These are phyloP conservation scores for Eulithis prunata DNA, from an alignment of 2,888 invertebrate genomes.

Conservation along the genomic window DNA sequence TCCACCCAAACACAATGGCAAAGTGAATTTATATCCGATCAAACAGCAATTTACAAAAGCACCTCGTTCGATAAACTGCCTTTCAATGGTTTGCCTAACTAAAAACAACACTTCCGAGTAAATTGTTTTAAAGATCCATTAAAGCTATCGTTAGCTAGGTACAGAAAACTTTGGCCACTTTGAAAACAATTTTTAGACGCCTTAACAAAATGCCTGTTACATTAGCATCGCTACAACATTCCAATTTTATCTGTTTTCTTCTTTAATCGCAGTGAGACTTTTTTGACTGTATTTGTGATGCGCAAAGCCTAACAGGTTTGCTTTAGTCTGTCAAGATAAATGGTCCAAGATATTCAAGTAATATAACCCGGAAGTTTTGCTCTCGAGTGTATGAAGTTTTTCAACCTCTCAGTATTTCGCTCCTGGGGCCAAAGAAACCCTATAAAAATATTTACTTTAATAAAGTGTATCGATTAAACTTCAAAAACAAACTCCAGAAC, in stretches of 20 bases:
- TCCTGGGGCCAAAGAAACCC: conserved; percentile 18
- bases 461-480: conserved; percentile 27
- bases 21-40: conserved; percentile 34
- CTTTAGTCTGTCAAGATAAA: conserved; percentile 29
- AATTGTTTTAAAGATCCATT: conserved; percentile 38
- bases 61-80: conserved; percentile 34
- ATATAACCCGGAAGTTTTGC: no score
- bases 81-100: conserved; percentile 27
- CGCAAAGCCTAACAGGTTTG: conserved; percentile 28
- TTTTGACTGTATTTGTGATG: conserved; percentile 28
- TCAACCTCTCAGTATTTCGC: conserved; percentile 32
- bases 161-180: conserved; percentile 22
- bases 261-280: conserved; percentile 24
- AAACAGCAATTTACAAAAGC: conserved; percentile 37
- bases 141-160: conserved; percentile 27
- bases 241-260: conserved; percentile 27
- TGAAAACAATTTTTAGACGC: conserved; percentile 26
- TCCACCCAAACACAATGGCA: conserved; percentile 35
- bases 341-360: not conserved
- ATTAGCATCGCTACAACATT: conserved; percentile 30
- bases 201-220: conserved; percentile 23
- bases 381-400: conserved; percentile 27
- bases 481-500: conserved; percentile 21
- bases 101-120: conserved; percentile 34
- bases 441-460: conserved; percentile 36